These are phyloP conservation scores for Marmota monax DNA, from an alignment of 2,113 vertebrate genomes.

Conservation along the genomic window DNA sequence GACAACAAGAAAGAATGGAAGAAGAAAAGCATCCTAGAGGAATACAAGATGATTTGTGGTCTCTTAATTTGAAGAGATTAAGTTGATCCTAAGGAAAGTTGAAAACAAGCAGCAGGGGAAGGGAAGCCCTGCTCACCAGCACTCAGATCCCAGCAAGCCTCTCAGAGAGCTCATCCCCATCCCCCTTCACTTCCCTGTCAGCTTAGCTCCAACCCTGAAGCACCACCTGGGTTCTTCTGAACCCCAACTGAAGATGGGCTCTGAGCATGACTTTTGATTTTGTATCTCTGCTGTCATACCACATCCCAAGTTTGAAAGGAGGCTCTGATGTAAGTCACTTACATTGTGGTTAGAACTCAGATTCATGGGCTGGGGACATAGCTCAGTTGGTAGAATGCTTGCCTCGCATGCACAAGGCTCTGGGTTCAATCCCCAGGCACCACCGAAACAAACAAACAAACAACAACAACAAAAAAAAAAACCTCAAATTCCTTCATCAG, in stretches of 20 bases:
- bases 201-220: accelerated
- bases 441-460: too few species aligned
- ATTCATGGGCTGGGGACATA: background rate
- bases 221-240: too few species aligned
- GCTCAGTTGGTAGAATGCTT: too few species aligned
- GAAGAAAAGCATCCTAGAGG: background rate
- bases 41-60: background rate
- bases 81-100: background rate
- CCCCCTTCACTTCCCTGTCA: too few species aligned
- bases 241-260: too few species aligned
- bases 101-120: background rate
- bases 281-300: background rate
- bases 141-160: background rate
- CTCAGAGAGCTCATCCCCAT: background rate
- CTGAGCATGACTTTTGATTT: background rate
- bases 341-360: accelerated
- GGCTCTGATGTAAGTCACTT: background rate
- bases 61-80: background rate
- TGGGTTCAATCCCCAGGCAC: too few species aligned
- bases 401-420: too few species aligned
- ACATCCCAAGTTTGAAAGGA: background rate
- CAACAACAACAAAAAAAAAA: too few species aligned
- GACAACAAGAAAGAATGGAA: background rate
- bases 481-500: background rate
- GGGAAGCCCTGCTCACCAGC: background rate